phyloP scores from a whole-genome alignment of 2,113 vertebrate species.

The Leptocoma aspasia region DNA sequence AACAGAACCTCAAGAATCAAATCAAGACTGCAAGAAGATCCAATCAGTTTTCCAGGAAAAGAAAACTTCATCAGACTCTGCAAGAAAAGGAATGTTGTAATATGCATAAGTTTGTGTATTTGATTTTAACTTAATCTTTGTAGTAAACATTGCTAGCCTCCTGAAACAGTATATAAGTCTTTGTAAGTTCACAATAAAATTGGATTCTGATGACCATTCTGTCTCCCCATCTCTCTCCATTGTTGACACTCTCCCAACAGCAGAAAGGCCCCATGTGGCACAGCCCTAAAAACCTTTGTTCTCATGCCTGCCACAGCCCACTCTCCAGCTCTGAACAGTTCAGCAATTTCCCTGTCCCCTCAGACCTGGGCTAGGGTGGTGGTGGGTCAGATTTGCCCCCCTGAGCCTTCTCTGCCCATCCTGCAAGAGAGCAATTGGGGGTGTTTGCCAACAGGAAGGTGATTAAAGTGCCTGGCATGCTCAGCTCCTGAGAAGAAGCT shows the following conservation, averaged over 20 bases:
- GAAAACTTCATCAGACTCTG: too few relatives aligned
- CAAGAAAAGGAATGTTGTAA: too few relatives aligned
- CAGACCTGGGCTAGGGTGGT: background rate
- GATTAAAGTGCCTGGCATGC: background rate
- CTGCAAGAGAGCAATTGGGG: accelerated
- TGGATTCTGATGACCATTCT: too few relatives aligned
- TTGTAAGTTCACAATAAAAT: too few relatives aligned
- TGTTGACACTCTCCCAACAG: background rate
- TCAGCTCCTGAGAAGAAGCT: background rate
- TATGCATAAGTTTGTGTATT: too few relatives aligned
- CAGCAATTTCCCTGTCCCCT: background rate
- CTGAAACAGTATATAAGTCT: too few relatives aligned
- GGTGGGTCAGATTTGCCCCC: background rate
- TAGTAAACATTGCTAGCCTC: too few relatives aligned
- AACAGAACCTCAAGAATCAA: too few relatives aligned
- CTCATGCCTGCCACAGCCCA: background rate
- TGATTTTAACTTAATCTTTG: too few relatives aligned
- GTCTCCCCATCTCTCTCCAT: too few relatives aligned
- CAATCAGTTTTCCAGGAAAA: too few relatives aligned
- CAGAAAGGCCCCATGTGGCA: background rate
- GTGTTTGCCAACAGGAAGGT: background rate
- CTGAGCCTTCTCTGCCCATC: background rate
- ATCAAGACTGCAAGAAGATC: too few relatives aligned
- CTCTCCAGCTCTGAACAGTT: background rate
- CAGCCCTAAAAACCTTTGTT: background rate